Conservation (phyloP, 2,888 invertebrate genomes). For the Drosophila nigricruria region DNA sequence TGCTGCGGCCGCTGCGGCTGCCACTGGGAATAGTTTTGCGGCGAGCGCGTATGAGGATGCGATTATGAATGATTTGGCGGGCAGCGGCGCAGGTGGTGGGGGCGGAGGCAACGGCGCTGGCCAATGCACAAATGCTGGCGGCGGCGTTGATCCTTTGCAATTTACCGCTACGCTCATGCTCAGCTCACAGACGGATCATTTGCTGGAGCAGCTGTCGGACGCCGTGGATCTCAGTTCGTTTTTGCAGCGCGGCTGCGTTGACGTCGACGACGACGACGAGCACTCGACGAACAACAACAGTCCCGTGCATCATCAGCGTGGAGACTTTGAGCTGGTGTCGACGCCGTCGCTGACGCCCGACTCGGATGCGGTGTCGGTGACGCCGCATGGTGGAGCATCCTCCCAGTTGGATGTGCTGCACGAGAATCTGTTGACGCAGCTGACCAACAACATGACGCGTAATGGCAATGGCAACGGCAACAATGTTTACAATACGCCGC, state of each 20-base stretch:
- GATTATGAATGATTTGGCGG: conserved; percentile 94
- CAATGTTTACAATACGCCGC: conserved; percentile 86
- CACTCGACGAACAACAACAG: conserved; percentile 87
- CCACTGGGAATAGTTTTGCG: conserved; percentile 71
- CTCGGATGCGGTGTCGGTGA: conserved; percentile 85
- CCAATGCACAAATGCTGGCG: conserved; percentile 62
- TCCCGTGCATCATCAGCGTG: conserved; percentile 80
- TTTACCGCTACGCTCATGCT: conserved; percentile 93
- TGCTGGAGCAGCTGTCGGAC: conserved; percentile 91
- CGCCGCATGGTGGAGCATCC: conserved; percentile 56
- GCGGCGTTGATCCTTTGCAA: conserved; percentile 91
- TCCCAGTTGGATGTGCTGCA: conserved; percentile 89
- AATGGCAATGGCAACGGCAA: conserved; percentile 85
- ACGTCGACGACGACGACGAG: conserved; percentile 74
- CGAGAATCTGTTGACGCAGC: conserved; percentile 89
- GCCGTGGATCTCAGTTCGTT: conserved; percentile 92
- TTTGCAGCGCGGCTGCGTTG: conserved; percentile 89
- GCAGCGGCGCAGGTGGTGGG: conserved; percentile 66
- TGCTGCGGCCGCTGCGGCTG: background rate
- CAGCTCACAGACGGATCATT: conserved; percentile 91
- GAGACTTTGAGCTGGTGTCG: conserved; percentile 90
- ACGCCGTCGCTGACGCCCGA: conserved; percentile 90
- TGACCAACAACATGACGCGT: conserved; percentile 85
- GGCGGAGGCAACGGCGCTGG: conserved; percentile 74
- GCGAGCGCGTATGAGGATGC: conserved; percentile 90